phyloP scores from a whole-genome alignment of 1,140 invertebrate genomes.

The Listronotus bonariensis region DNA sequence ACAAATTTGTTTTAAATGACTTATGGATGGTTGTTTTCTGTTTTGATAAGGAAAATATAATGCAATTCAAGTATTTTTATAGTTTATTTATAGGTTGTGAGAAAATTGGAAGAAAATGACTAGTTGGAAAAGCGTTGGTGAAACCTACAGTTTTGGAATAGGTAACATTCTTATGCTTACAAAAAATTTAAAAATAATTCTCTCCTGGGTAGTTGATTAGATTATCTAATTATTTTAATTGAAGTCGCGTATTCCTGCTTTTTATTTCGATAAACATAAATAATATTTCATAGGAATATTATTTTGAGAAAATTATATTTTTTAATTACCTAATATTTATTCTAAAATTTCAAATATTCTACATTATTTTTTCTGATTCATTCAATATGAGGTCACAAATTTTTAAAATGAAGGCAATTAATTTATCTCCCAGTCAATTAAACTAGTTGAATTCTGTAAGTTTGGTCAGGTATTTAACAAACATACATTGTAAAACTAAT shows the following conservation, averaged over 20 bases:
- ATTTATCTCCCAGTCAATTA: constrained; percentile 9
- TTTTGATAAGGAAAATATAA: too few relatives aligned
- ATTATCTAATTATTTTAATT: constrained; percentile 8
- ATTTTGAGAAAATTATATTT: too few relatives aligned
- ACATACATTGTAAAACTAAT: not conserved
- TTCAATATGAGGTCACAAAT: constrained; percentile 25
- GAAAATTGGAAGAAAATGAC: constrained; percentile 16
- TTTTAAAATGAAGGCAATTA: constrained; percentile 28
- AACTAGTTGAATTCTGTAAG: constrained; percentile 8
- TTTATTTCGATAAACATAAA: not conserved
- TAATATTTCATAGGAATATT: too few relatives aligned
- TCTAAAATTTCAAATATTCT: too few relatives aligned
- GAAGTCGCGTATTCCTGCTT: not conserved
- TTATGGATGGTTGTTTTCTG: too few relatives aligned
- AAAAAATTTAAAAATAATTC: constrained; percentile 9
- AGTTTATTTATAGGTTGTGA: not conserved
- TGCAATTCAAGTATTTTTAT: too few relatives aligned
- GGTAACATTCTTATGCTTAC: constrained; percentile 19
- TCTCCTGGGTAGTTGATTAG: constrained; percentile 17
- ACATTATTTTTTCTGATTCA: constrained; percentile 28
- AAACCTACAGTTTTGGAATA: constrained; percentile 34
- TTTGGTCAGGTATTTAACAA: too few relatives aligned
- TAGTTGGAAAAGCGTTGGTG: constrained; percentile 30
- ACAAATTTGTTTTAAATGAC: too few relatives aligned
- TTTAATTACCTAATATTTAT: too few relatives aligned